phyloP scores from a whole-genome alignment of 2,888 invertebrate genomes.

The Chrysodeixis includens region DNA sequence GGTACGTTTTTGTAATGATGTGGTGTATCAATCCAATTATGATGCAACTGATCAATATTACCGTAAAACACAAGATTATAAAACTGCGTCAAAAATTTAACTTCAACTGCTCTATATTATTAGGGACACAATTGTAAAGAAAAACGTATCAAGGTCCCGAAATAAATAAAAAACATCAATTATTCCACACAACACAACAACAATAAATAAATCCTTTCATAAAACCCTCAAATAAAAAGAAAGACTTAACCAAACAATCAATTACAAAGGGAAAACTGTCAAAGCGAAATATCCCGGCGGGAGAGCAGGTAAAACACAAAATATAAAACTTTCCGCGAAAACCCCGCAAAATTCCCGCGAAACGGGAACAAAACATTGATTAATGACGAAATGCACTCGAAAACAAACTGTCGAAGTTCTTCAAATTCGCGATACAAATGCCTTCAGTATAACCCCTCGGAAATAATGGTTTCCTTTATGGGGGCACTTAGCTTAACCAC shows the following conservation, averaged over 20 bases:
- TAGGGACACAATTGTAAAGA: neutral
- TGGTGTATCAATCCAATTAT: too few relatives aligned
- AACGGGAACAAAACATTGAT: slow-evolving; percentile 87
- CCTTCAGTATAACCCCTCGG: slow-evolving; percentile 84
- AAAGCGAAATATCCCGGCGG: slow-evolving; percentile 73
- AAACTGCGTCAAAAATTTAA: too few relatives aligned
- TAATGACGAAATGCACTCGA: slow-evolving; percentile 89
- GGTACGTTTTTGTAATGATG: too few relatives aligned
- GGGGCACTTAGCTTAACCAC: slow-evolving; percentile 64
- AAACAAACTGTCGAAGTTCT: slow-evolving; percentile 89
- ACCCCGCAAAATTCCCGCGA: slow-evolving; percentile 68
- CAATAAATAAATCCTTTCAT: slow-evolving; percentile 50
- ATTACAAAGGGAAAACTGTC: slow-evolving; percentile 83
- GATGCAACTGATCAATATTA: too few relatives aligned
- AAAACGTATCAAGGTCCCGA: neutral
- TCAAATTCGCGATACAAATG: slow-evolving; percentile 89
- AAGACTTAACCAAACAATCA: slow-evolving; percentile 77
- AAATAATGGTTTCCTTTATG: slow-evolving; percentile 88
- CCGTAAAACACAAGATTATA: too few relatives aligned
- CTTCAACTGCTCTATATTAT: too few relatives aligned
- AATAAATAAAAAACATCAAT: neutral
- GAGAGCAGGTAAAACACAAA: slow-evolving; percentile 85
- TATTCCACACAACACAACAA: slow-evolving; percentile 3
- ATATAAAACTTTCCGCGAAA: slow-evolving; percentile 72
- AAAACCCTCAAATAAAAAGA: slow-evolving; percentile 46